Evolutionary conservation across 2,888 invertebrate genomes (phyloP).

Genomic region (Harpagoxenus sublaevis): DNA sequence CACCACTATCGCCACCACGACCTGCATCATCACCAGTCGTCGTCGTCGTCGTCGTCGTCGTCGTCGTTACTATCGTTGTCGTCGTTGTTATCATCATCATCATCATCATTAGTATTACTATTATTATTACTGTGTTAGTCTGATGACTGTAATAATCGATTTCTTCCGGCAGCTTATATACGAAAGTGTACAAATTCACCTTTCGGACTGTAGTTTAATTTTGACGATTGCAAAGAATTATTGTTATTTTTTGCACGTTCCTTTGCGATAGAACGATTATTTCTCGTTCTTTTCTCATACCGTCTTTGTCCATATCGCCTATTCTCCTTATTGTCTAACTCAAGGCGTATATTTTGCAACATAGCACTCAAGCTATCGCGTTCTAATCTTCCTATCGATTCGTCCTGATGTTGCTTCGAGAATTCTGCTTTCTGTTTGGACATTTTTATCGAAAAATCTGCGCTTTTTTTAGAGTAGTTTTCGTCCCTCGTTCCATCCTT

Average conservation of each 20-base stretch:
- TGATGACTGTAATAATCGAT: neutral
- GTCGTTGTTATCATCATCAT: neutral
- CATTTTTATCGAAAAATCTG: neutral
- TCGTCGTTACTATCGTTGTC: neutral
- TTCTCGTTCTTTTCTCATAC: neutral
- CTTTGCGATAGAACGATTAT: neutral
- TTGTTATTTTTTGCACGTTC: slow-evolving; percentile 48
- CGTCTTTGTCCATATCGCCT: neutral
- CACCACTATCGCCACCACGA: neutral
- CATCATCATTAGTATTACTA: neutral
- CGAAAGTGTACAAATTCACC: slow-evolving; percentile 75
- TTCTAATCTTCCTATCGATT: neutral
- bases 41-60: neutral
- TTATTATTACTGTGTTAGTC: too few species aligned
- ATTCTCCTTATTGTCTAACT: slow-evolving; percentile 22
- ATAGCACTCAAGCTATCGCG: neutral
- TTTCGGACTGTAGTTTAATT: slow-evolving; percentile 52
- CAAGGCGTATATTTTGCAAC: slow-evolving; percentile 24
- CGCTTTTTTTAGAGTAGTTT: neutral
- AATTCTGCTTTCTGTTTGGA: neutral
- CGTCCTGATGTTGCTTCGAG: neutral
- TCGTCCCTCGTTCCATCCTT: too few species aligned
- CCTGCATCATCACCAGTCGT: neutral
- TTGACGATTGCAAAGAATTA: slow-evolving; percentile 25
- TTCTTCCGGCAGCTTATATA: slow-evolving; percentile 64